Percentiles rank a stretch among this genome's conserved stretches.
phyloP scores from a whole-genome alignment of 2,888 invertebrate species.

The Cataglyphis albicans region DNA sequence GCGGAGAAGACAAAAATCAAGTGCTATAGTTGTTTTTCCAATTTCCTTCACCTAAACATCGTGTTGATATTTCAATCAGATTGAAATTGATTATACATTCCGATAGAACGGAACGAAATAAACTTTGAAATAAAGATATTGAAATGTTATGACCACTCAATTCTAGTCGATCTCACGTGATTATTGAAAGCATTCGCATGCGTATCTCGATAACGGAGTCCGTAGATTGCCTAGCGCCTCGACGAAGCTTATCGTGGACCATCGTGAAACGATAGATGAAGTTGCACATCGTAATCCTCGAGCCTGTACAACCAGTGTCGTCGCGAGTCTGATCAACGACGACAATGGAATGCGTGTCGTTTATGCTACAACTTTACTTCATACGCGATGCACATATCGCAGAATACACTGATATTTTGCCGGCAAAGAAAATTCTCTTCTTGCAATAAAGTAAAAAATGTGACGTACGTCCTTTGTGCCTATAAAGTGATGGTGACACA shows the following conservation, averaged over 20 bases:
- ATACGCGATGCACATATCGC: constrained; percentile 5
- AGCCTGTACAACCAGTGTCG: constrained; percentile 52
- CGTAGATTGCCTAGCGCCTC: constrained; percentile 56
- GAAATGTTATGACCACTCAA: constrained; percentile 44
- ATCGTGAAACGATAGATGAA: constrained; percentile 46
- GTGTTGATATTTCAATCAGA: constrained; percentile 28
- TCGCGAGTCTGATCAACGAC: constrained; percentile 56
- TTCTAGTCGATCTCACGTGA: constrained; percentile 44
- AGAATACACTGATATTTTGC: constrained; percentile 21
- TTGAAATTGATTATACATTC: constrained; percentile 4
- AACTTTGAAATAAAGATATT: constrained; percentile 31
- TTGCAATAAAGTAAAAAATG: constrained; percentile 11
- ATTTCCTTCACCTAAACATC: not conserved
- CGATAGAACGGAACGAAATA: constrained; percentile 17
- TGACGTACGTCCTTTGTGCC: not conserved
- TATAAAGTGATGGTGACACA: not conserved
- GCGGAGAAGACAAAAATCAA: not conserved
- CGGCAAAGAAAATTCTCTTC: not conserved
- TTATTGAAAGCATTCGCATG: constrained; percentile 67
- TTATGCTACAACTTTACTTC: constrained; percentile 24
- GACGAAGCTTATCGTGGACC: constrained; percentile 36
- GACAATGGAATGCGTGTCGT: constrained; percentile 46
- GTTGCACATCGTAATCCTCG: constrained; percentile 44
- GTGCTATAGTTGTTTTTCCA: not conserved
- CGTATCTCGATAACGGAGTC: constrained; percentile 66